Percentiles rank a stretch among this genome's conserved stretches.
These are phyloP conservation scores for Scatophagus argus DNA, from an alignment of 2,113 vertebrate genomes.

Conservation along the genomic window DNA sequence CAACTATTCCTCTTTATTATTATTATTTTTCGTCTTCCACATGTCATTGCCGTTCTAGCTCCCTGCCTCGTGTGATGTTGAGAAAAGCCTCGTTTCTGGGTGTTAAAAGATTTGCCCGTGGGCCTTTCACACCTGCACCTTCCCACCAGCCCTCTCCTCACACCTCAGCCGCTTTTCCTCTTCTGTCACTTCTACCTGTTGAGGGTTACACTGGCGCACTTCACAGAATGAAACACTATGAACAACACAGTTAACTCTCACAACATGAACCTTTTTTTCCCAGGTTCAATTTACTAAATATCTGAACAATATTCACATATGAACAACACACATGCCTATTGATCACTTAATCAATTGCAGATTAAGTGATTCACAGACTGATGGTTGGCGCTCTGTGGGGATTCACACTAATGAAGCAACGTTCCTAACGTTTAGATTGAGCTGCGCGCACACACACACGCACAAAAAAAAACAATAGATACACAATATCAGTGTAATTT, in stretches of 20 bases:
- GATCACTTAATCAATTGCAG: too few relatives aligned
- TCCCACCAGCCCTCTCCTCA: not conserved
- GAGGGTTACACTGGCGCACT: not conserved
- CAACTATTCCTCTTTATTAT: conserved; percentile 70
- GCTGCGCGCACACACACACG: not conserved
- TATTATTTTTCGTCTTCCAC: conserved; percentile 61
- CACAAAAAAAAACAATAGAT: not conserved
- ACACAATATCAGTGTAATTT: not conserved
- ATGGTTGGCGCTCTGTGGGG: not conserved
- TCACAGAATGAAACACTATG: not conserved
- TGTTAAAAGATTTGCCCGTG: conserved; percentile 6
- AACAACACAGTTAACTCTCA: not conserved
- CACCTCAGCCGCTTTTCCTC: conserved; percentile 26
- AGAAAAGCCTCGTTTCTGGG: conserved; percentile 55
- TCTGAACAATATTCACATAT: too few relatives aligned
- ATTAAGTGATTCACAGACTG: too few relatives aligned
- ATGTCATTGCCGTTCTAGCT: conserved; percentile 62
- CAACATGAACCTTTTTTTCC: too few relatives aligned
- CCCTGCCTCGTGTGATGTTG: conserved; percentile 46
- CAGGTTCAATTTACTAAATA: too few relatives aligned
- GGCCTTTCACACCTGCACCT: conserved; percentile 36
- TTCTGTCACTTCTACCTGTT: conserved; percentile 1
- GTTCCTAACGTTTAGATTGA: not conserved
- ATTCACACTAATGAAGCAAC: not conserved
- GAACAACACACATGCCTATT: too few relatives aligned